phyloP scores from a whole-genome alignment of 2,113 vertebrate genomes.

The Syrrhaptes paradoxus region DNA sequence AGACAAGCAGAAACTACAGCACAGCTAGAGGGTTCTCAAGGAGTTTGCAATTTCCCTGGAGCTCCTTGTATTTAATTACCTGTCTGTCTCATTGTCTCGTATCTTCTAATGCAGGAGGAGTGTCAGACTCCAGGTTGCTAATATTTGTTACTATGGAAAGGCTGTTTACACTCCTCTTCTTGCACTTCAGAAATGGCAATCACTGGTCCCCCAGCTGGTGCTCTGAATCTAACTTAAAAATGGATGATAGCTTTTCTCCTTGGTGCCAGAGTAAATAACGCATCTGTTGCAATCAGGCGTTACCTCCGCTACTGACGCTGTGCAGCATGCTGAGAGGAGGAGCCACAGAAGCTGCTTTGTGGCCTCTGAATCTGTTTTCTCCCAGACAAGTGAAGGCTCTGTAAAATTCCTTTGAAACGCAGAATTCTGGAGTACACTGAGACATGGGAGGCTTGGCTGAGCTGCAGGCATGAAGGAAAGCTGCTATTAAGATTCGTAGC shows the following conservation, averaged over 20 bases:
- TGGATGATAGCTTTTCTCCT: constrained; percentile 31
- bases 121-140: constrained; percentile 48
- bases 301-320: neutral
- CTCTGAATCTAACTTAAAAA: constrained; percentile 24
- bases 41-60: constrained; percentile 51
- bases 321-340: neutral
- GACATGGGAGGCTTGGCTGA: neutral
- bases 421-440: neutral
- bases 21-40: constrained; percentile 44
- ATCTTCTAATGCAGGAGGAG: constrained; percentile 50
- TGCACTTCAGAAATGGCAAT: constrained; percentile 49
- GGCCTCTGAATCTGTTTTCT: neutral
- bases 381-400: neutral
- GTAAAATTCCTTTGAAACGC: constrained; percentile 1
- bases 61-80: constrained; percentile 55
- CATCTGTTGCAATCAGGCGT: neutral
- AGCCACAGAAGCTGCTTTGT: neutral
- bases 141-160: constrained; percentile 59
- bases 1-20: constrained; percentile 11
- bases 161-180: constrained; percentile 36
- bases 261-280: constrained; percentile 37
- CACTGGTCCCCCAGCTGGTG: constrained; percentile 37
- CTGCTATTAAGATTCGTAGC: neutral
- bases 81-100: constrained; percentile 61
- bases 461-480: neutral